phyloP scores from a whole-genome alignment of 2,113 vertebrate genomes.

The Forbesichthys agassizii region DNA sequence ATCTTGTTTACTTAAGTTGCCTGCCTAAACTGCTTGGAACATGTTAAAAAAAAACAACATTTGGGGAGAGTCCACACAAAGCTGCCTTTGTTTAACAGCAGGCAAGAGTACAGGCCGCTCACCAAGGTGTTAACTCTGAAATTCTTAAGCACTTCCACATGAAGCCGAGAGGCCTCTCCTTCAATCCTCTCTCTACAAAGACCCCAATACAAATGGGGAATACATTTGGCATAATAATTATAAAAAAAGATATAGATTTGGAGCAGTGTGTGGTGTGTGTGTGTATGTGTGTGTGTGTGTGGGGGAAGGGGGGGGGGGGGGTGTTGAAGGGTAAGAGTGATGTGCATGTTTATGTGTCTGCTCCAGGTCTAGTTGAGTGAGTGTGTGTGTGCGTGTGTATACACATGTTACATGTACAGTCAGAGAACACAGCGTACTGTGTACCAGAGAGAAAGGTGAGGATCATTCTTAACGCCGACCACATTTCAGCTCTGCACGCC shows the following conservation, averaged over 20 bases:
- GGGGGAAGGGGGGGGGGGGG: constrained; percentile 62
- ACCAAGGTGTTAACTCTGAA: constrained; percentile 98
- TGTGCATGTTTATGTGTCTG: not conserved
- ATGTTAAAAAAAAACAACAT: constrained; percentile 97
- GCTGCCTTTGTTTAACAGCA: constrained; percentile 92
- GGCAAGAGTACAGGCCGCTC: constrained; percentile 85
- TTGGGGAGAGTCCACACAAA: constrained; percentile 93
- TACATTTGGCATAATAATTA: constrained; percentile 79
- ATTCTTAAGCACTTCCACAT: constrained; percentile 99
- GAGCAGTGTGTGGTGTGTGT: no score
- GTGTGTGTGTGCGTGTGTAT: not conserved
- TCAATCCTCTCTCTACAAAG: constrained; percentile 75
- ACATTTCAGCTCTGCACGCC: constrained; percentile 72
- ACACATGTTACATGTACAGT: constrained; percentile 23
- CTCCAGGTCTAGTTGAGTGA: not conserved
- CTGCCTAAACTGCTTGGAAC: constrained; percentile 99
- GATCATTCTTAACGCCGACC: constrained; percentile 69
- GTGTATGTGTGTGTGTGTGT: no score
- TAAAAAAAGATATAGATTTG: not conserved
- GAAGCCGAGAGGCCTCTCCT: constrained; percentile 86
- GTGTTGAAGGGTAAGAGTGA: constrained; percentile 53
- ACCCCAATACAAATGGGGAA: constrained; percentile 71
- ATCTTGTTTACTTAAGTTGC: constrained; percentile 99
- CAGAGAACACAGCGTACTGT: constrained; percentile 59
- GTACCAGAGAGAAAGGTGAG: constrained; percentile 60